Base-by-base conservation (phyloP, 2,888 invertebrate genomes). In the Boloria selene region DNA sequence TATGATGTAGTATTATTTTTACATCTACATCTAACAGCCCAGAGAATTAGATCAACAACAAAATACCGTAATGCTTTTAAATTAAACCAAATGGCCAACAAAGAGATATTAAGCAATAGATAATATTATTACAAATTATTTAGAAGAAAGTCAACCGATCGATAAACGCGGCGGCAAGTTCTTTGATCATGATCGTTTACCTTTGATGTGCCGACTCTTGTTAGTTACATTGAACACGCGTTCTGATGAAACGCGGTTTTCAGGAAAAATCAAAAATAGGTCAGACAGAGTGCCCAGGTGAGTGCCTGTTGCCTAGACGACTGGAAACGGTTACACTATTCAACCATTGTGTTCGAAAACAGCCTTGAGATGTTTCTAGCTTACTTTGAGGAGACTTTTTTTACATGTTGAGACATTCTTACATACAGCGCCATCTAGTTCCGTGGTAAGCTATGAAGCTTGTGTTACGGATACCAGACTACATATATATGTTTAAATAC, bases 181-280 rank as follows among this genome's bases (percentile, higher is more conserved):
- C 81, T 88, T 87, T 88, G 86, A 88, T 85, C 79, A 80, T 73
- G 72, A 79, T 79, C 74, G 80, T 71, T 69, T 51, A 70, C 64
- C 79, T 83, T 83, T 83, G 81, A 83, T 79, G 74, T 79, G 76
- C 79, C 77, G 74, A 87, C 79, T 83, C 80, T 77, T 82, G 87
- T 87, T 83, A 75, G 70, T 73, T 83, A 82, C 81, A 75, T 79
- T 81, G 82, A 83, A 84, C 83, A 82, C 72, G 70, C 69, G 69
- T 76, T 75, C 75, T 68, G 76, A 76, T 76, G 79, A 79, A 81
- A 77, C 74, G 70, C 64, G 65, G 64, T 68, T 63, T 72, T 71
- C 71, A 70, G 65, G 70, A 72, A 70, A 49, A 52, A 61, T 50
- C 69, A 42, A 63, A 67, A 67, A 67, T 70, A 61, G 67, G 60